These are phyloP conservation scores for Beris chalybata DNA, from an alignment of 2,888 invertebrate genomes.

Conservation along the genomic window DNA sequence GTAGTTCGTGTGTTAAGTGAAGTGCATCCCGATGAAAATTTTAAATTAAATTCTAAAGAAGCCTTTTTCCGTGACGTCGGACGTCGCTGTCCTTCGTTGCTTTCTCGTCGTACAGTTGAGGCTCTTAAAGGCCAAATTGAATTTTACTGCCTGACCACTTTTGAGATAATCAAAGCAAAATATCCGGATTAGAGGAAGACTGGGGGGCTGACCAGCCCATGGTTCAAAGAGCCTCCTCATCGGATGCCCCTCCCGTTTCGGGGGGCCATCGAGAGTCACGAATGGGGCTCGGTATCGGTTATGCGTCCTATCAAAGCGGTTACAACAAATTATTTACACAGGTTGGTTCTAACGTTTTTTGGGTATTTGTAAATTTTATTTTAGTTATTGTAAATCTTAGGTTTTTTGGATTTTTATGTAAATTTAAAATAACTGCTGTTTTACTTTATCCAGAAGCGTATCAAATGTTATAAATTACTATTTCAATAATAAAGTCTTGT, in stretches of 20 bases:
- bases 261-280: constrained; percentile 56
- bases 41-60: no score
- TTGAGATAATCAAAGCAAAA: constrained; percentile 48
- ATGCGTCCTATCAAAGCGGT: constrained; percentile 56
- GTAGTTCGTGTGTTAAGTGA: no score
- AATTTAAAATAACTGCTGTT: not conserved
- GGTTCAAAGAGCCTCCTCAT: constrained; percentile 57
- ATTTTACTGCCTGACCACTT: not conserved
- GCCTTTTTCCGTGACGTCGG: no score
- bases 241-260: constrained; percentile 56
- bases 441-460: no score
- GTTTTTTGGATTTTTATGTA: not conserved
- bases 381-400: not conserved
- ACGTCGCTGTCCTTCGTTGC: no score
- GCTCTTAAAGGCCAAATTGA: not conserved
- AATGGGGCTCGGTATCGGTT: constrained; percentile 55
- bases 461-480: no score
- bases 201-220: constrained; percentile 58
- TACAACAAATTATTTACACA: constrained; percentile 58
- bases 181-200: constrained; percentile 58
- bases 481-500: no score
- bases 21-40: no score
- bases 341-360: constrained; percentile 44
- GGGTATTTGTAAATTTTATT: not conserved
- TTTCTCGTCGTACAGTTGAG: no score